Evolutionary conservation across 2,888 invertebrate species (phyloP).

Genomic region (Ferrisia virgata): DNA sequence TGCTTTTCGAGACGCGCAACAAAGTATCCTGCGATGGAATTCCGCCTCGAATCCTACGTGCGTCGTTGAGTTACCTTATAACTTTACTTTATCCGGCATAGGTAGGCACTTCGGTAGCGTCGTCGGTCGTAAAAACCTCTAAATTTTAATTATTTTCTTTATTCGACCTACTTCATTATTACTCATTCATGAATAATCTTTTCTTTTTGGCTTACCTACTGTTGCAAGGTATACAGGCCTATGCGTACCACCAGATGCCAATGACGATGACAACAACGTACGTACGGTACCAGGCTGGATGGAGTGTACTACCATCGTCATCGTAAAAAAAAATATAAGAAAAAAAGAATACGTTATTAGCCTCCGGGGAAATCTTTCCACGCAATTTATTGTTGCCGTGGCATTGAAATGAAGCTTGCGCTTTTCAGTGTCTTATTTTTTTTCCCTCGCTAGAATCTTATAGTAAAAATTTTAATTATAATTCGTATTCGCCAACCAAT

Average conservation of each 20-base stretch:
- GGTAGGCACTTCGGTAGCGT: not conserved
- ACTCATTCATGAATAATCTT: conserved; percentile 20
- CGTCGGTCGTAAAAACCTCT: not conserved
- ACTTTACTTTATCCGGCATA: no score
- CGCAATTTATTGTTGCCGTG: conserved; percentile 19
- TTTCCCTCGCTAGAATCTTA: not conserved
- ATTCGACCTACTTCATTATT: not conserved
- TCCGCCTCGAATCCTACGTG: not conserved
- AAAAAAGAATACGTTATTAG: not conserved
- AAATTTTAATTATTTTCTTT: conserved; percentile 31
- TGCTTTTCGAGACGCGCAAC: no score
- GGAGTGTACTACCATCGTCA: no score
- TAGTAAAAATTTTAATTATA: not conserved
- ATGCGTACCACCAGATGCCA: no score
- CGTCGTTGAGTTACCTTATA: not conserved
- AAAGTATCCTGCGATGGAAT: no score
- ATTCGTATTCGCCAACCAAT: not conserved
- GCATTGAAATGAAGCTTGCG: conserved; percentile 15
- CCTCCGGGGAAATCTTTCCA: conserved; percentile 11
- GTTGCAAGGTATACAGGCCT: no score
- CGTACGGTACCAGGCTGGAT: no score
- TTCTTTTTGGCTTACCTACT: not conserved
- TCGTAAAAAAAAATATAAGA: no score
- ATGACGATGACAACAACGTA: not conserved
- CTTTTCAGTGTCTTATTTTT: not conserved